Conservation (phyloP, 1,140 invertebrate species). For the Macrobrachium nipponense region DNA sequence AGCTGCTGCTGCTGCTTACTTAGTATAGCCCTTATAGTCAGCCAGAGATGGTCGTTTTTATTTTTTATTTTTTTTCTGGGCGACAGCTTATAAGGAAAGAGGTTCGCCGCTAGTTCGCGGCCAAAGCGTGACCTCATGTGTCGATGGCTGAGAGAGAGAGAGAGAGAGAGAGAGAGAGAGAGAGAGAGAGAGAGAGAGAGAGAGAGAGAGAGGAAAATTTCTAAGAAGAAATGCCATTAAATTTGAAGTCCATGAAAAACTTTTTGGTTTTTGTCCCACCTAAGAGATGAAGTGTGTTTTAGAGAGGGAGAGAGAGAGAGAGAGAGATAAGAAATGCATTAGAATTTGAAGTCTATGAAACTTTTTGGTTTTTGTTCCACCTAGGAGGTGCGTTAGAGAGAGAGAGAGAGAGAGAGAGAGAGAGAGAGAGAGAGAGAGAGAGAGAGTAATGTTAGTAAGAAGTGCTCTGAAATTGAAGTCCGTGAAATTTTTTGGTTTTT, state of each 20-base stretch:
- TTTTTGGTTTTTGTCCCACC: not conserved
- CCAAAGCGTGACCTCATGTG: too few species aligned
- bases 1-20: too few species aligned
- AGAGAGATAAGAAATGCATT: not conserved
- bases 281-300: too few species aligned
- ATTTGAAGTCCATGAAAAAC: not conserved
- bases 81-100: too few species aligned
- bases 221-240: not conserved
- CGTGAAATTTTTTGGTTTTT: not conserved
- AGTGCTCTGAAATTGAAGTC: not conserved
- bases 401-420: conserved; percentile 5
- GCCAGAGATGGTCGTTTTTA: too few species aligned
- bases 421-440: conserved; percentile 9
- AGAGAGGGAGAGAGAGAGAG: conserved; percentile 14
- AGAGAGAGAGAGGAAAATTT: conserved; percentile 4
- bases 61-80: too few species aligned
- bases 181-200: conserved; percentile 8
- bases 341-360: not conserved
- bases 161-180: conserved; percentile 8
- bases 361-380: not conserved
- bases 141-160: too few species aligned
- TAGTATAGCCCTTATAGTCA: too few species aligned
- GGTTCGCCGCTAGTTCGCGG: too few species aligned
- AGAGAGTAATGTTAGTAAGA: not conserved
- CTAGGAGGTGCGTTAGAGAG: not conserved